Base-by-base conservation (phyloP, 2,888 invertebrate species). In the Neelides folsomi region DNA sequence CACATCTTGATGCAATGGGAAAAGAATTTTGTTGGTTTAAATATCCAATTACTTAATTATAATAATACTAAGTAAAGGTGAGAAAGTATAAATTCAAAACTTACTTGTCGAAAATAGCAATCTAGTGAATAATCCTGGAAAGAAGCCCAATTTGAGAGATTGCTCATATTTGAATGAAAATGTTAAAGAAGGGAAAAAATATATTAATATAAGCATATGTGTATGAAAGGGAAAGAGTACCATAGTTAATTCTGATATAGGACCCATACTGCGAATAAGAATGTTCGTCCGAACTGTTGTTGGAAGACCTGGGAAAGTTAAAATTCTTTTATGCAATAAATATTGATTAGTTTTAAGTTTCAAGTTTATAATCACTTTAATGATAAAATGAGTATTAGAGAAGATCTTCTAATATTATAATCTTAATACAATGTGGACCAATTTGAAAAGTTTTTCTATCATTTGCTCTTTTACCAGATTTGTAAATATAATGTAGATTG, bases 61-160 rank as follows among this genome's bases (percentile, higher is more conserved):
- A 8, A 39, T n/a, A n/a, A n/a, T n/a, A n/a, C n/a, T n/a, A n/a
- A n/a, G n/a, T n/a, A n/a, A n/a, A n/a, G n/a, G n/a, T n/a, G n/a
- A n/a, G n/a, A n/a, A n/a, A n/a, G n/a, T n/a, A 16, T 37, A 38
- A 12, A n/a, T 6, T 19, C 3, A 45, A 27, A 45, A 27, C 45
- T 45, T 12, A 27, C 27, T 71, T 90, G 90, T 6, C 90, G 80
- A 70, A 90, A 89, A 72, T 90, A 90, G 69, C 90, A 90, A 69
- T 90, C 90, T 88, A 90, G 89, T 35, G 89, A 89, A 69, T 89
- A 90, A 71, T 88, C 88, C 86, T 86, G 67, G n/a, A 18, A 51
- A 34, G 42, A n/a, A n/a, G 13, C 10, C 13, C 35, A 37, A 42
- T 15, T 8, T 44, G 6, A 9, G 19, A 10, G 10, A n/a, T 18